A percentile compares a stretch with the other conserved stretches of the same genome.
Evolutionary conservation across 2,113 vertebrate genomes (phyloP).

Genomic region (Choloepus hoffmanni): DNA sequence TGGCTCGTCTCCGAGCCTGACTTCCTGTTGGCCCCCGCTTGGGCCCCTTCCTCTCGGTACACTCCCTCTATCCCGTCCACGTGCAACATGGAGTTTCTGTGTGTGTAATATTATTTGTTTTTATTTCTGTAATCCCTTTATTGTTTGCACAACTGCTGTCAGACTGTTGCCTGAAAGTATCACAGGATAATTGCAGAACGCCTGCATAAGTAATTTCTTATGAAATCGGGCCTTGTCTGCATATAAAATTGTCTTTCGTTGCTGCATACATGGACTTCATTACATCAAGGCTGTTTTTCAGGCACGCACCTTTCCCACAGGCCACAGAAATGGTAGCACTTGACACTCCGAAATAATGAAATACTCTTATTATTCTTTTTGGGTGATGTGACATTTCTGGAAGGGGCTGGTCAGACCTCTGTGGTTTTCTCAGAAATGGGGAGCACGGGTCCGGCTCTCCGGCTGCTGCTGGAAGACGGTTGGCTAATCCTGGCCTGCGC

Average conservation of each 20-base stretch:
- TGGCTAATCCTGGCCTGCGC: conserved; percentile 87
- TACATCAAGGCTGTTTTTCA: conserved; percentile 85
- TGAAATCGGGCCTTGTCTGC: conserved; percentile 89
- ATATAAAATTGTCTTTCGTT: conserved; percentile 88
- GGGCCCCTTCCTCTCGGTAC: conserved; percentile 60
- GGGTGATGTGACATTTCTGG: conserved; percentile 48
- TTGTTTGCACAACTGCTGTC: conserved; percentile 89
- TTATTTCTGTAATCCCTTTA: conserved; percentile 88
- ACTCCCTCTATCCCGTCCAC: conserved; percentile 77
- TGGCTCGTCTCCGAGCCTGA: neutral
- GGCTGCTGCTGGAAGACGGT: conserved; percentile 83
- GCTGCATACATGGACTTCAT: conserved; percentile 88
- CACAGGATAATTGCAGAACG: conserved; percentile 88
- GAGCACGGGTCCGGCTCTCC: conserved; percentile 83
- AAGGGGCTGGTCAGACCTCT: conserved; percentile 31
- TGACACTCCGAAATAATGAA: conserved; percentile 71
- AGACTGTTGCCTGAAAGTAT: conserved; percentile 88
- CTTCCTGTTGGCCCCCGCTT: neutral
- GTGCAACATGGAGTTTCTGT: conserved; percentile 83
- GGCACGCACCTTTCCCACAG: conserved; percentile 86
- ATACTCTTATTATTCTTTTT: neutral
- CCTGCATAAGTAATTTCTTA: conserved; percentile 89
- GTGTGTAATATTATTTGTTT: conserved; percentile 88
- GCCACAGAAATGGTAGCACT: conserved; percentile 68
- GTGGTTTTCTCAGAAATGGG: conserved; percentile 85